phyloP scores from a whole-genome alignment of 2,888 invertebrate species.

The Dryadula phaetusa region DNA sequence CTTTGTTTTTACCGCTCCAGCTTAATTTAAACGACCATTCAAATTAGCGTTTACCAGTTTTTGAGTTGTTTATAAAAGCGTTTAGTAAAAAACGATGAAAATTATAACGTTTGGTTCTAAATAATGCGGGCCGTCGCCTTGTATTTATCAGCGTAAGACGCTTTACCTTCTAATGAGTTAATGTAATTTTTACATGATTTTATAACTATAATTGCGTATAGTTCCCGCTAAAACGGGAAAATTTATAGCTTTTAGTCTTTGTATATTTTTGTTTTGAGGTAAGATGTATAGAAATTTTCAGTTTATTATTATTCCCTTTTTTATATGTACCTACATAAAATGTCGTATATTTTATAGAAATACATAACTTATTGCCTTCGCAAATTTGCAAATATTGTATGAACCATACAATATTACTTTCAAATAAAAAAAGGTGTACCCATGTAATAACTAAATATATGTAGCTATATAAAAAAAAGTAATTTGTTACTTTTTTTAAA shows the following conservation, averaged over 20 bases:
- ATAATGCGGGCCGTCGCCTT: slow-evolving; percentile 33
- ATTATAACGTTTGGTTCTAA: slow-evolving; percentile 29
- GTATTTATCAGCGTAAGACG: slow-evolving; percentile 13
- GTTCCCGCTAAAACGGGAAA: slow-evolving; percentile 6
- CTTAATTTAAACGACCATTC: slow-evolving; percentile 68
- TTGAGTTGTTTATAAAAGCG: slow-evolving; percentile 43
- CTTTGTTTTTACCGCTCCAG: slow-evolving; percentile 69
- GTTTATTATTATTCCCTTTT: neutral
- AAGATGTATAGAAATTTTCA: neutral
- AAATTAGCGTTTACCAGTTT: slow-evolving; percentile 51
- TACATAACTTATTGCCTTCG: neutral
- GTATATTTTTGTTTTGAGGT: neutral
- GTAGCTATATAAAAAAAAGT: neutral
- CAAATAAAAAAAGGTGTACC: neutral
- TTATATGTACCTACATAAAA: neutral
- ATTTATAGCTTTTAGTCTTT: neutral
- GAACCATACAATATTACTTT: neutral
- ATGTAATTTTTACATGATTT: slow-evolving; percentile 11
- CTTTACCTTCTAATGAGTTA: slow-evolving; percentile 3
- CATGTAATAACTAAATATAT: no score
- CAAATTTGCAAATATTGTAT: neutral
- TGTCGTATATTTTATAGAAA: neutral
- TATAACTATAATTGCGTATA: slow-evolving; percentile 12
- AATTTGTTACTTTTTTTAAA: neutral
- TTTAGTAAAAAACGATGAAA: slow-evolving; percentile 35